Conservation (phyloP, 2,113 vertebrate species). For the Crotalus viridis region DNA sequence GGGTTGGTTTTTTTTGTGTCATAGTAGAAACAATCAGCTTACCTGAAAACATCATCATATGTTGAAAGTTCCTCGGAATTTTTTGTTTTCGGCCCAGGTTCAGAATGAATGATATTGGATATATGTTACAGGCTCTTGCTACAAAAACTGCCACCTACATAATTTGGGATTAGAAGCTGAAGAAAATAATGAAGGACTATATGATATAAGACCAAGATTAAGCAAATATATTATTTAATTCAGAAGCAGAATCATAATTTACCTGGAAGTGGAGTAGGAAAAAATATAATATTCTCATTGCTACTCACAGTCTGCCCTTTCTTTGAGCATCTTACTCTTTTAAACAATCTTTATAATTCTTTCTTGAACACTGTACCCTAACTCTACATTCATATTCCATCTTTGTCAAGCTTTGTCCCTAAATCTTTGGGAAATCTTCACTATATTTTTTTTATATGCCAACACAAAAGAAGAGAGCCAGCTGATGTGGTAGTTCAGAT, state of each 20-base stretch:
- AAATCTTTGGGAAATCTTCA: constrained; percentile 34
- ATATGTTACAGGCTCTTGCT: constrained; percentile 84
- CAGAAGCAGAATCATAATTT: constrained; percentile 8
- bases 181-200: constrained; percentile 61
- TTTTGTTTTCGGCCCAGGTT: constrained; percentile 79
- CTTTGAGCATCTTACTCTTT: not conserved
- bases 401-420: constrained; percentile 31
- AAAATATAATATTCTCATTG: not conserved
- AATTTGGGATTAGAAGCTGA: constrained; percentile 57
- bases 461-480: not conserved
- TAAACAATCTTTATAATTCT: not conserved
- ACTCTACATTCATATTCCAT: constrained; percentile 33
- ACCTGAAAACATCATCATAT: constrained; percentile 91
- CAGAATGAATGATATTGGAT: constrained; percentile 83
- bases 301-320: not conserved
- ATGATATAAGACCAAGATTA: not conserved
- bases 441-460: constrained; percentile 19
- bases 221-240: not conserved
- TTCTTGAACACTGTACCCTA: constrained; percentile 37
- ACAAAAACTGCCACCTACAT: constrained; percentile 79
- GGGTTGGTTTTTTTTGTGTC: not conserved
- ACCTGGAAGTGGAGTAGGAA: not conserved
- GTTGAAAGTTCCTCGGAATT: constrained; percentile 77
- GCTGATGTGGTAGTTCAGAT: not conserved
- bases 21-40: constrained; percentile 14